Evolutionary conservation across 2,888 invertebrate species (phyloP), one percentile per base, ranked within the genome.

Genomic region (Plagiodera versicolora): DNA sequence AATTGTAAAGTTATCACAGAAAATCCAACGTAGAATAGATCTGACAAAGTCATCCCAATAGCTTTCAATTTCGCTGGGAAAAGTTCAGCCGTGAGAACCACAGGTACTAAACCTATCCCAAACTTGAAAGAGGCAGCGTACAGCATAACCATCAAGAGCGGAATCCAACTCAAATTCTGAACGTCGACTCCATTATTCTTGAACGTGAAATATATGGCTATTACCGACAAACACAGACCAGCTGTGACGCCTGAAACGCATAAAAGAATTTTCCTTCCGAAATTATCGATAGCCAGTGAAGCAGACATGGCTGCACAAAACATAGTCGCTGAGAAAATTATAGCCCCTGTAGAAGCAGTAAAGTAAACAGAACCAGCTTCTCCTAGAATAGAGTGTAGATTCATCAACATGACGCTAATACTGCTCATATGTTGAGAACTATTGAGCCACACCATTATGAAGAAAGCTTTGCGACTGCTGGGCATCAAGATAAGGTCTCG

Each of bases 31-130:
- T 79, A 80, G 69, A 76, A 73, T 1, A 75, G 72, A 58, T 80
- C 80, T 0, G 80, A 75, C 39, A 79, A 61, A 0, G 80, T 79
- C 79, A 80, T 80, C 3, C 80, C 80, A 63, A 78, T 74, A 1
- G 80, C 80, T 71, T 80, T 80, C 16, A 80, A 75, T 60, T 75
- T 77, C 3, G 80, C 79, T 0, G 80, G 79, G 64, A 80, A 80
- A 10, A 80, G 58, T 64, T 80, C 80, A 0, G 78, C 79, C 5
- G 79, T 79, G 55, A 79, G 68, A 0, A 80, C 78, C 20, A 80
- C 78, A 0, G 80, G 80, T 3, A 80, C 78, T 49, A 78, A 71
- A 4, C 80, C 80, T 6, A 80, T 69, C 2, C 80, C 80, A 39
- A 77, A 75, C 66, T 79, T 79, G 54, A 78, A 79, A 10, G 74